These are phyloP conservation scores for Melanargia galathea DNA, from an alignment of 2,888 invertebrate species.

Conservation along the genomic window DNA sequence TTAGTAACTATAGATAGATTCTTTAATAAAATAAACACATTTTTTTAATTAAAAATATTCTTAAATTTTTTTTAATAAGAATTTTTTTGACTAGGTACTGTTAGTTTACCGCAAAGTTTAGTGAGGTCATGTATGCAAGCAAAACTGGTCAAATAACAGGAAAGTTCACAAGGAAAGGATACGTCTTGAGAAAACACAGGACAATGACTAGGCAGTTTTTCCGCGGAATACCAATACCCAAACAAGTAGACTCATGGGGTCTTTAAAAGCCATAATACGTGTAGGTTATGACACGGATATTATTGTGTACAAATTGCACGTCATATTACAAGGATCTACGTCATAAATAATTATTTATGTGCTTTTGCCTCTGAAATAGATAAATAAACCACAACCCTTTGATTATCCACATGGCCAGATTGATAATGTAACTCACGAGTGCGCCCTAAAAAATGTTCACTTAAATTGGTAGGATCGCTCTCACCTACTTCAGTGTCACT, in stretches of 20 bases:
- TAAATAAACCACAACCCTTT: neutral
- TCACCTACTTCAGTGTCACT: neutral
- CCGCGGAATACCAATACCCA: neutral
- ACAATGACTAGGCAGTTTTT: slow-evolving; percentile 20
- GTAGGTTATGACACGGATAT: neutral
- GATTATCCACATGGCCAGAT: too few species aligned
- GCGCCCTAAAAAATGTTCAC: too few species aligned
- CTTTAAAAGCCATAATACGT: neutral
- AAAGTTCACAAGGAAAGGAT: neutral
- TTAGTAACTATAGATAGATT: too few species aligned
- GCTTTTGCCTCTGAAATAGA: neutral
- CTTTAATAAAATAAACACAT: too few species aligned
- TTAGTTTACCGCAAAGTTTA: too few species aligned
- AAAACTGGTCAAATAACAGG: neutral
- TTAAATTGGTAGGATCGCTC: too few species aligned
- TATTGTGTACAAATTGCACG: neutral
- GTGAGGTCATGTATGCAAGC: too few species aligned
- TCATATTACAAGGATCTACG: neutral
- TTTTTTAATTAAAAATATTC: too few species aligned
- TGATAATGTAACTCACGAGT: too few species aligned
- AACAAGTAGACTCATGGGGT: neutral
- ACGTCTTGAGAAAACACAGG: slow-evolving; percentile 9
- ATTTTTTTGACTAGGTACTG: too few species aligned
- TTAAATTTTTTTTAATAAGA: too few species aligned
- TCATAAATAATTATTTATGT: neutral